Base-by-base conservation (phyloP, 2,888 invertebrate species). In the Ectobius pallidus region DNA sequence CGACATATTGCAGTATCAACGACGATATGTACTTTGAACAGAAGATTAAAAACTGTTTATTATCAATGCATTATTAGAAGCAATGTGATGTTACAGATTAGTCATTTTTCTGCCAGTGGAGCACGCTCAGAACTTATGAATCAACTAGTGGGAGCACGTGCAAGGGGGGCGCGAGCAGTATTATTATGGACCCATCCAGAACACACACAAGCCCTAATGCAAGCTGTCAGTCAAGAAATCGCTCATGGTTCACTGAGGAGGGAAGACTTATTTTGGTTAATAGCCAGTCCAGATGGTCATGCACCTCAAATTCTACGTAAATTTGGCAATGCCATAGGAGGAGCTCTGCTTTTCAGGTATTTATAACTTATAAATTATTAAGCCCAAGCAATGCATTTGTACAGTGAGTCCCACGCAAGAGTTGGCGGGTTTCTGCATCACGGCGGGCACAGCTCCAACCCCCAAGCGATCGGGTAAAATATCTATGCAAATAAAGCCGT, bases 111-210 rank as follows among this genome's bases (percentile, higher is more conserved):
- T 30, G 30, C 58, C 27, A 18, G 11, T 46, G n/a, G 30, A 11
- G 46, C 39, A 42, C n/a, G 6, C 44, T 27, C 65, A 22, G 65
- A 46, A n/a, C 49, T 77, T 14, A 74, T 78, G 42, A 71, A 74
- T n/a, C 76, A 74, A 7, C 71, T 78, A 61, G 76, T 75, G 39
- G 74, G 74, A 9, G 75, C 78, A 2, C 73, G 75, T 22, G 76
- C 75, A 0, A 70, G 67, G 25, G 79, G 79, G 0, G 78, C 78
- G 2, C 70, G 78, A 7, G 79, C 75, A 25, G 77, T 77, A 30
- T 69, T 78, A n/a, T 69, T 78, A n/a, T 78, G 77, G 76, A 72
- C 77, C 25, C 74, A 74, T 11, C 46, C 74, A 14, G 69, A 73
- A 9, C 77, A 77, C 71, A 77, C 76, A 16, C 72, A 71, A n/a